Evolutionary conservation across 2,888 invertebrate genomes (phyloP), one percentile per base, ranked within the genome.

Genomic region (Clepsis dumicolana): DNA sequence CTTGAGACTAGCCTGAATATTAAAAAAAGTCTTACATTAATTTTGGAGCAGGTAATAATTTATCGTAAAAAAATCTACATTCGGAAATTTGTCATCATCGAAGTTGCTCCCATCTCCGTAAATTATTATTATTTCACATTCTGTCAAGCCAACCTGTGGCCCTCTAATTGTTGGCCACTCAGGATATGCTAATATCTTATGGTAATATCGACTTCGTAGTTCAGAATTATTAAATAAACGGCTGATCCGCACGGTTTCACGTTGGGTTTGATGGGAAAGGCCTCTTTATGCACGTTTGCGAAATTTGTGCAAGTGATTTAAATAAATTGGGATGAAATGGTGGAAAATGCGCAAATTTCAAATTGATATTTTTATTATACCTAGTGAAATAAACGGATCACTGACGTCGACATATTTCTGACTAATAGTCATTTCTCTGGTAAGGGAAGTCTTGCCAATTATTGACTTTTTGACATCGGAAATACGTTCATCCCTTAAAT

Each of bases 151-250:
- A 63, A 57, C 62, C 62, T 62, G 66, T 62, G 38, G 61, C 66
- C 66, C 25, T 12, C 56, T 61, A 54, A 61, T 65, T 61, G 61
- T 41, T 8, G 38, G 16, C 61, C 61, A 56, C 54, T 66, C 35
- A 29, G 65, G 53, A 44, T 67, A 67, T 56, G 67, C 38, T 67
- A 67, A 67, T 67, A 48, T 38, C 44, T 66, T 63, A 67, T 67
- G 67, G 48, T 63, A 67, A 67, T 67, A 67, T 12, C 27, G 67
- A 32, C 38, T 44, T 63, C 62, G n/a, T 56, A 50, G 62, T 21
- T 62, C 62, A 25, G 62, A 63, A 56, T 67, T 62, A 63, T 63
- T 67, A 67, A 44, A 63, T 67, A 61, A 66, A 62, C 61, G 38
- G 56, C 27, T 38, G 62, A 67, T 67, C 62, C 50, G 56, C 62